Conservation (phyloP, 2,888 invertebrate genomes). For the Eupithecia pulchellata region DNA sequence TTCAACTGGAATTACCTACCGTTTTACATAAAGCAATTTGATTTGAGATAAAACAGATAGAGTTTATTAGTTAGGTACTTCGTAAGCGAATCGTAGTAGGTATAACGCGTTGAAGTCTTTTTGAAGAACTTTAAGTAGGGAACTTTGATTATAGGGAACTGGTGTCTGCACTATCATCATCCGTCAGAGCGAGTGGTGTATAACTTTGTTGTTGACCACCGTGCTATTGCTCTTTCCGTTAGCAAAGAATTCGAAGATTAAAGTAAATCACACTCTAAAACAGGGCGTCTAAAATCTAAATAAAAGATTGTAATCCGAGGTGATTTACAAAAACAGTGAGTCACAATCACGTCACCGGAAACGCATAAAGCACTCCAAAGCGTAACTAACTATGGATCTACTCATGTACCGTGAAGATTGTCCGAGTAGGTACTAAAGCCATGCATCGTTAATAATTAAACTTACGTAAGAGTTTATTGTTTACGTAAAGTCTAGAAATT, state of each 20-base stretch:
- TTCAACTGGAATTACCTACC: slow-evolving; percentile 15
- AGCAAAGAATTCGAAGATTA: too few relatives aligned
- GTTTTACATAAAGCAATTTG: background rate
- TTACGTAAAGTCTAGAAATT: slow-evolving; percentile 11
- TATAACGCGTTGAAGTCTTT: background rate
- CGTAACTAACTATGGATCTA: slow-evolving; percentile 32
- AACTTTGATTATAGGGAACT: too few relatives aligned
- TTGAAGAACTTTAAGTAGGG: too few relatives aligned
- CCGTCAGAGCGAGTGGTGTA: too few relatives aligned
- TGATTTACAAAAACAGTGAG: slow-evolving; percentile 25
- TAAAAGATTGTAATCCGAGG: slow-evolving; percentile 13
- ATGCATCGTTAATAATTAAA: slow-evolving; percentile 24
- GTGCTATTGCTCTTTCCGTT: too few relatives aligned
- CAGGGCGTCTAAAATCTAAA: slow-evolving; percentile 1
- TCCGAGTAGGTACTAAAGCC: slow-evolving; percentile 15
- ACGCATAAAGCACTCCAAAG: slow-evolving; percentile 27
- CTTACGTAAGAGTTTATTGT: slow-evolving; percentile 25
- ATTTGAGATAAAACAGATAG: background rate
- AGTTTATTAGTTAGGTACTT: background rate
- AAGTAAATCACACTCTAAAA: too few relatives aligned
- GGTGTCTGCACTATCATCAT: too few relatives aligned
- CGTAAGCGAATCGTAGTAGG: background rate
- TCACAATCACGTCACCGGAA: slow-evolving; percentile 30
- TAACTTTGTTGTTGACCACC: too few relatives aligned
- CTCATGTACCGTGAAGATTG: slow-evolving; percentile 38